Evolutionary conservation across 1,140 invertebrate species (phyloP).

Genomic region (Sarcophaga peregrina): DNA sequence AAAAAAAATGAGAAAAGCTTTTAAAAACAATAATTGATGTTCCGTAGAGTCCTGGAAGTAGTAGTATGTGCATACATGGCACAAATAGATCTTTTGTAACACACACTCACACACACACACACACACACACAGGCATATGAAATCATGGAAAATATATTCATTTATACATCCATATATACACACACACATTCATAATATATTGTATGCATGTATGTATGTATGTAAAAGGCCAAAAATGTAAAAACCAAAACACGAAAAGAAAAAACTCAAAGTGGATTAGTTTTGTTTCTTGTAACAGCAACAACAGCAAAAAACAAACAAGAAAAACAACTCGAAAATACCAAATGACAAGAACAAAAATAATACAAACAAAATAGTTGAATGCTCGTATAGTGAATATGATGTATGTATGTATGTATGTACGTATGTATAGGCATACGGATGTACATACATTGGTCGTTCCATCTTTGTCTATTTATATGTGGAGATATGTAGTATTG

Average conservation of each 20-base stretch:
- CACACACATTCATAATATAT: background rate
- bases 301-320: background rate
- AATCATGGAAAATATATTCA: background rate
- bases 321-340: no score
- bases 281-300: background rate
- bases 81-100: background rate
- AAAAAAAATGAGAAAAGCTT: constrained; percentile 25
- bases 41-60: constrained; percentile 3
- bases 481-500: background rate
- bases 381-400: no score
- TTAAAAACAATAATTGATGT: constrained; percentile 27
- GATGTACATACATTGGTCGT: background rate
- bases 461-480: background rate
- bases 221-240: background rate
- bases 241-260: no score
- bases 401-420: background rate
- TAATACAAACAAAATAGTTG: no score
- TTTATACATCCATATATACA: background rate
- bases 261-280: constrained; percentile 14
- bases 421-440: background rate
- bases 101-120: background rate
- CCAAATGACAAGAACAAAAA: no score
- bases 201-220: no score
- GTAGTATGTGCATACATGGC: constrained; percentile 2
- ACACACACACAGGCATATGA: background rate